Base-by-base conservation (phyloP, 23 tunicate species). In the Halocynthia aurantium region DNA sequence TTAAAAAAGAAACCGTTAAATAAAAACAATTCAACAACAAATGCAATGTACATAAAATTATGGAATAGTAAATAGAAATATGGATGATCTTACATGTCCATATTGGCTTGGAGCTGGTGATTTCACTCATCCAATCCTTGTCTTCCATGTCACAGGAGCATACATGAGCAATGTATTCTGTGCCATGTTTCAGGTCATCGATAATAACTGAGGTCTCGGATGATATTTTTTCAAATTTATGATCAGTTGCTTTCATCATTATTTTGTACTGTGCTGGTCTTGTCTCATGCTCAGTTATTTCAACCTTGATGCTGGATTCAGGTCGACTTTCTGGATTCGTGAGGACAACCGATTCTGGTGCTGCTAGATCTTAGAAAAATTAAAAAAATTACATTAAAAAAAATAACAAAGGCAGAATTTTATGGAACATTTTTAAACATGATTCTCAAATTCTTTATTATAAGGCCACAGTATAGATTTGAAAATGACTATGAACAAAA, bases 41-140 rank as follows among this genome's bases (percentile, higher is more conserved):
- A 31, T 31, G 44, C 44, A 31, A 31, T 31, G 44, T 31, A 31
- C 44, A 31, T 31, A 31, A 31, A 31, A 31, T 31, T 31, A 31
- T 31, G 4, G 44, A 31, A 31, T 31, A 31, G 44, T 31, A 65
- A 15, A 65, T 5, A 65, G 44, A 31, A 31, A 31, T 31, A 31
- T 31, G 44, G 44, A 31, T 31, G 44, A 31, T 31, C 70, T 65
- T 15, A 65, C 70, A 65, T 10, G 70, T 65, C 70, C 70, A 65
- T 11, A 65, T 65, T 8, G n/a, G 22, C 0, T 11, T 65, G 9
- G 70, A 65, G 19, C 10, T 10, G 31, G 31, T 49, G 22, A 20
- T 65, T 15, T 65, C 70, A 65, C 70, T 65, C 10, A 20, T 65
- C 19, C 22, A 2, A 9, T 65, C 10, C 31, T 65, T 49, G 31